Base-by-base conservation (phyloP, 2,888 invertebrate species). In the Caenorhabditis sp. region DNA sequence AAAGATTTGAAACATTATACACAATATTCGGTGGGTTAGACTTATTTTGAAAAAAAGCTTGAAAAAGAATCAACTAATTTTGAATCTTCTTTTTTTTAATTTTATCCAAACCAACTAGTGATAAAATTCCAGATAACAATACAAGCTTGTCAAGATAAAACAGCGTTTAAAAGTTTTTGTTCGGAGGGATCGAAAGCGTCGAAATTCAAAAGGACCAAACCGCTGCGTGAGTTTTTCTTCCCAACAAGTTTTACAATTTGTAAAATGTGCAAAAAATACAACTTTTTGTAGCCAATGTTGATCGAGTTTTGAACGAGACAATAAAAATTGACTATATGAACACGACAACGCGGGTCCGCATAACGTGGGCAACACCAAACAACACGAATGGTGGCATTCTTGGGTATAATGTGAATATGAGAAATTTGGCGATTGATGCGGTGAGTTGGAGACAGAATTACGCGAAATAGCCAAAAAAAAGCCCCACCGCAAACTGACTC, bases 341-440 rank as follows among this genome's bases (percentile, higher is more conserved):
- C 36, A 26, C 76, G 60, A 53, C 54, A 23, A 3, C 21, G 5
- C 59, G 26, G 0, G 62, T 76, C 6, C 58, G 55, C 8, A 62
- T 78, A 36, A 66, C 62, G 2, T 72, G 97, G 97, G 90, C 91
- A 1, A 92, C 93, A 80, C 96, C 97, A 0, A 82, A 87, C 24
- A 90, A 92, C 75, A 95, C 97, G 0, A 97, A 97, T 88, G 95
- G 97, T 1, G 91, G 93, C 69, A 92, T 96, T 57, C 91, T 94
- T 53, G 92, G 93, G 0, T 97, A 95, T 89, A 68, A 64, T 12
- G 77, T 79, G 12, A 78, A 66, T 19, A 58, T 86, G 27, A 54
- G 19, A 50, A 78, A 26, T 37, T 17, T 53, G 12, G 27, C 51
- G 27, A 17, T 43, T 17, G 53, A 53, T 4, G 27, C 51, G 50